Evolutionary conservation across 1,140 invertebrate species (phyloP), one percentile per base, ranked within the genome.

Genomic region (Portunus trituberculatus): DNA sequence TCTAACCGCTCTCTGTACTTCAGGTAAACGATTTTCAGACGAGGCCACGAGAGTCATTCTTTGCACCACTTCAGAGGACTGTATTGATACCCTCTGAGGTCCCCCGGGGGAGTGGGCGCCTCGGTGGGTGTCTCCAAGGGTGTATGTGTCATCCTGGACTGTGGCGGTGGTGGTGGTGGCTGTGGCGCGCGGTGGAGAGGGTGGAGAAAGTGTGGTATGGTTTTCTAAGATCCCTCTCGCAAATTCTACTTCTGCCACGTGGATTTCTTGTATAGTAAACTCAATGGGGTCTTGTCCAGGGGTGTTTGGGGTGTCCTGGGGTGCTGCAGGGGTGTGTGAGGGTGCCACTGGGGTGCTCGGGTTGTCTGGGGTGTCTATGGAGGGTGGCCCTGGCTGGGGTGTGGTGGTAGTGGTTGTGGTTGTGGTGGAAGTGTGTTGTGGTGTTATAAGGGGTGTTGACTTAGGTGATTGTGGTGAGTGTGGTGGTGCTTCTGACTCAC

Each of bases 211-310:
- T 87, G 48, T 59, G 39, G 59, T 48, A 46, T 94, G 52, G 28
- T 46, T 25, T 45, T 76, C 67, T 59, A 10, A 10, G 52, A 91
- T 93, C 16, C 95, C 95, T 48, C 94, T 83, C 20, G 95, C 96
- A 96, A 96, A 96, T 59, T 96, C 96, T 67, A 96, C 90, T 82
- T 95, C 94, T 25, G 95, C 95, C 28, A 95, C 95, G 95, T 95
- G 96, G 25, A 95, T 93, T 59, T 93, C 96, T 84, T 96, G 95
- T 25, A 95, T 46, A 10, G 20, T 95, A 52, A 95, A 95, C 59
- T 95, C 94, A 76, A 95, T 93, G 45, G 94, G 94, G 52, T 12
- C 6, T 6, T 52, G 48, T 14, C 6, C 6, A 76, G 59, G 59
- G 59, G 10, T 8, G 25, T 1, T 1, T 7, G 67, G 67, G 67